Conservation (phyloP, 2,888 invertebrate species). For the Habroteleia sp. region DNA sequence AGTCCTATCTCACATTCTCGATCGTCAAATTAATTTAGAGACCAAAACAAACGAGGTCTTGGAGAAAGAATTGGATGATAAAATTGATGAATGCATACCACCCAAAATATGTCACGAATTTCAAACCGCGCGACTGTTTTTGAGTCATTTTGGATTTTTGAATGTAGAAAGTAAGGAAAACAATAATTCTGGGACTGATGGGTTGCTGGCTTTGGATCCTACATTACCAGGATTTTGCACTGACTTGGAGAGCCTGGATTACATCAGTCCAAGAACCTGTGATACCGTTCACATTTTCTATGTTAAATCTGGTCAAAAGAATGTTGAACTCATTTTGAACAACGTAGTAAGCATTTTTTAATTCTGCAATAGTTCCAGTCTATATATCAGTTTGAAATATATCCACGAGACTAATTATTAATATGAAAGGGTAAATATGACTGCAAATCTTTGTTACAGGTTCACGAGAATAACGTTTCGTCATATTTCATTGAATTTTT, state of each 20-base stretch:
- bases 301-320: slow-evolving; percentile 91
- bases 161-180: slow-evolving; percentile 78
- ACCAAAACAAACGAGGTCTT: slow-evolving; percentile 78
- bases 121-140: slow-evolving; percentile 95
- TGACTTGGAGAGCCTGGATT: slow-evolving; percentile 92
- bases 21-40: slow-evolving; percentile 85
- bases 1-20: slow-evolving; percentile 87
- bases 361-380: too few relatives aligned
- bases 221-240: slow-evolving; percentile 86
- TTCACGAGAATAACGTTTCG: slow-evolving; percentile 81
- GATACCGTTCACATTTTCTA: slow-evolving; percentile 98
- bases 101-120: slow-evolving; percentile 94
- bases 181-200: slow-evolving; percentile 78
- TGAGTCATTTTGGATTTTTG: slow-evolving; percentile 97
- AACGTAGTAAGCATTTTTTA: slow-evolving; percentile 89
- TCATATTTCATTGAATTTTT: slow-evolving; percentile 83
- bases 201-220: slow-evolving; percentile 88
- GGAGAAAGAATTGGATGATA: slow-evolving; percentile 76
- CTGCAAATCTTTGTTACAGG: too few relatives aligned
- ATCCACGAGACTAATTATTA: too few relatives aligned
- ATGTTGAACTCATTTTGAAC: slow-evolving; percentile 89
- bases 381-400: too few relatives aligned
- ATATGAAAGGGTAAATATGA: too few relatives aligned
- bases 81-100: slow-evolving; percentile 88
- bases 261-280: slow-evolving; percentile 91